Evolutionary conservation across 2,797 vertebrate species (phyloP).

Genomic region (Myotis daubentonii): DNA sequence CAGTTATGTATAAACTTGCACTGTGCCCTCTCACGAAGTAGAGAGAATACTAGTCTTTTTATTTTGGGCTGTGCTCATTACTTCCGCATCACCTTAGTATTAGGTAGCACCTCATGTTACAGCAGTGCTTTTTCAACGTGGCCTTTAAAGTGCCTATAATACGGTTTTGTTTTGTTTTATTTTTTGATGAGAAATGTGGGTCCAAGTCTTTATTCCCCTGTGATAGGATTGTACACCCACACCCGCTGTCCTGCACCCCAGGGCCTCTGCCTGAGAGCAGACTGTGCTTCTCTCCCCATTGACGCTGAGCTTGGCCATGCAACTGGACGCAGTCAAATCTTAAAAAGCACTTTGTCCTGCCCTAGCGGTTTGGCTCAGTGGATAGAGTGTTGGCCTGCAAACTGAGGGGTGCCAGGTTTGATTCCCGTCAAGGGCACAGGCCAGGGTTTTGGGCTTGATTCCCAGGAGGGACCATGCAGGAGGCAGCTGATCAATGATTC

Average conservation of each 20-base stretch:
- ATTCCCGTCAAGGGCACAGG: no score
- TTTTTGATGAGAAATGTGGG: neutral
- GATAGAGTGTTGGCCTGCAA: no score
- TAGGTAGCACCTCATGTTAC: neutral
- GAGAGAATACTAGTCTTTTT: neutral
- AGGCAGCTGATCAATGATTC: no score
- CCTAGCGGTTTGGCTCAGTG: no score
- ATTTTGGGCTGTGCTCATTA: neutral
- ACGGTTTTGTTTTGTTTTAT: neutral
- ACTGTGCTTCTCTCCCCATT: neutral
- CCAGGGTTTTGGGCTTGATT: no score
- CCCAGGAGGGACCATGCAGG: no score
- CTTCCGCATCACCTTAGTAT: neutral
- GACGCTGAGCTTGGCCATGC: neutral
- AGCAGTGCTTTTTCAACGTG: neutral
- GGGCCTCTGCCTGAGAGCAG: neutral
- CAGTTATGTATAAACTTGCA: neutral
- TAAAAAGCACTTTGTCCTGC: neutral
- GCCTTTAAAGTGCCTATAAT: neutral
- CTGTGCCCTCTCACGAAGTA: neutral
- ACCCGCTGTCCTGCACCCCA: neutral
- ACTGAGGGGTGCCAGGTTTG: no score
- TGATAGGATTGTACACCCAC: neutral
- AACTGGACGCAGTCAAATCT: neutral
- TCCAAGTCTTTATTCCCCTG: neutral